These are phyloP conservation scores for Girardia tigrina DNA, from an alignment of 2,888 invertebrate genomes.

Conservation along the genomic window DNA sequence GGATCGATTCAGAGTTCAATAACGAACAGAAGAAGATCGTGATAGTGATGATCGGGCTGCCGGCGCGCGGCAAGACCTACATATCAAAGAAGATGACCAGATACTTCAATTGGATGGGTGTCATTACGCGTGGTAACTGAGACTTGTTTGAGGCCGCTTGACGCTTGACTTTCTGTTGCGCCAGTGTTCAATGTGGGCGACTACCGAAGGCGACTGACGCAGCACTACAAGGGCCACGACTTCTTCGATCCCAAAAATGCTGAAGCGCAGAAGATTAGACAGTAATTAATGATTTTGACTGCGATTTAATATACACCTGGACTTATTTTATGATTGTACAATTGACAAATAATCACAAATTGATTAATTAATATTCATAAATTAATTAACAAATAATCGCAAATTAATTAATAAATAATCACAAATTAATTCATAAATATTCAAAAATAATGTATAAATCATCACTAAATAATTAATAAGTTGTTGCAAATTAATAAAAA, in stretches of 20 bases:
- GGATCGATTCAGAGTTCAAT: conserved; percentile 17
- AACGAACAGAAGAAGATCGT: conserved; percentile 53
- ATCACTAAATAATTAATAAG: too few relatives aligned
- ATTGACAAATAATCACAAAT: too few relatives aligned
- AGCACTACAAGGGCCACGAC: conserved; percentile 75
- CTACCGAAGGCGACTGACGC: conserved; percentile 82
- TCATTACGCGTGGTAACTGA: conserved; percentile 61
- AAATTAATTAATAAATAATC: too few relatives aligned
- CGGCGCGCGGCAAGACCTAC: conserved; percentile 95
- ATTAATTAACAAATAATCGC: too few relatives aligned
- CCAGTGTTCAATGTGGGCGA: conserved; percentile 94
- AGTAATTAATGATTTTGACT: conserved; percentile 44
- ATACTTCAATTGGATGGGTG: conserved; percentile 98
- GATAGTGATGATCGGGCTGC: conserved; percentile 94
- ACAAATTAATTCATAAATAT: too few relatives aligned
- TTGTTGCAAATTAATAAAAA: too few relatives aligned
- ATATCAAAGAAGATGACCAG: conserved; percentile 93
- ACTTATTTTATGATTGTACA: too few relatives aligned
- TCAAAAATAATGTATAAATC: too few relatives aligned
- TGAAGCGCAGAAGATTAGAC: conserved; percentile 84
- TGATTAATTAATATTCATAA: too few relatives aligned
- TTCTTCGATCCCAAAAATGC: conserved; percentile 90
- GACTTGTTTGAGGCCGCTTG: too few relatives aligned
- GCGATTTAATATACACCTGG: background rate
- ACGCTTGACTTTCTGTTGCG: too few relatives aligned